Evolutionary conservation across 2,888 invertebrate species (phyloP), one percentile per base, ranked within the genome.

Genomic region (Augochlorella aurata): DNA sequence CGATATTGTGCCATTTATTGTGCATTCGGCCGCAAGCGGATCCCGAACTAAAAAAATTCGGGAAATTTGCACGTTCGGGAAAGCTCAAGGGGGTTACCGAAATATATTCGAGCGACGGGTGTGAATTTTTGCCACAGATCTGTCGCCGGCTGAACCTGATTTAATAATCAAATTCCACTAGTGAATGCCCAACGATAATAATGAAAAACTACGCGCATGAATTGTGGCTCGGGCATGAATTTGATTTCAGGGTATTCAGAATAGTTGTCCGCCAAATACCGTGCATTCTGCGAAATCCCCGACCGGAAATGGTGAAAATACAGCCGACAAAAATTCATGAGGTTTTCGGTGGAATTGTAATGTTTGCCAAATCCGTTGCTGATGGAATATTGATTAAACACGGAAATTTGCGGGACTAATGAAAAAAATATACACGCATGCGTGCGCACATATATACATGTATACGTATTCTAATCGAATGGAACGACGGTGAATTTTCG

Each of bases 251-350:
- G 38, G 44, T 44, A 45, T 71, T 70, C 63, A 29, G 44, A 61
- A 65, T 70, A 63, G 70, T 63, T 76, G 73, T 65, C 49, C 63
- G 70, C 52, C 70, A 65, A 63, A 29, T 70, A 45, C 50, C 49
- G 70, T 3, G 49, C 49, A 58, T 50, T 65, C 63, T 24, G 44
- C 45, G 73, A 38, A 29, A 70, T 44, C 63, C 21, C 44, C 63
- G 18, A 16, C 16, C 73, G 65, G 50, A 65, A 50, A 65, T 63
- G 44, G 73, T 50, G 54, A 38, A 66, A 49, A 73, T 58, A 18
- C 29, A 63, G 38, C 45, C 49, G 49, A 45, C 65, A 73, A 66
- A 73, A 77, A 72, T 77, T 77, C 73, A 58, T n/a, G 77, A 44
- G 54, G 14, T 44, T 45, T 58, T 29, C 47, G 58, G 61, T 16